Percentiles rank a stretch among this genome's conserved stretches.
phyloP scores from a whole-genome alignment of 1,140 invertebrate genomes.

The Drosophila bifasciata region DNA sequence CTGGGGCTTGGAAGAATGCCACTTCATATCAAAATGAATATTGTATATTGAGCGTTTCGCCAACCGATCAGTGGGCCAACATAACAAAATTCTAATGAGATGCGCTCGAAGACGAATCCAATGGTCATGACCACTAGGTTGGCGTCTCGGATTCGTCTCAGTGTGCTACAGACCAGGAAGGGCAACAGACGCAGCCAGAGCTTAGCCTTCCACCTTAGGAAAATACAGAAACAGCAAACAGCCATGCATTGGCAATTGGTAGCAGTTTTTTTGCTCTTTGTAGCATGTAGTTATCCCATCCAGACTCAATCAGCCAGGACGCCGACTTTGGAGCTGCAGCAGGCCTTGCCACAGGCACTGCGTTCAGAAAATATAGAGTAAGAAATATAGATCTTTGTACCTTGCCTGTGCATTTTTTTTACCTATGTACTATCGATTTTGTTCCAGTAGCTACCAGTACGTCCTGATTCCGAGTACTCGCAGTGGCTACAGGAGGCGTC shows the following conservation, averaged over 20 bases:
- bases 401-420: neutral
- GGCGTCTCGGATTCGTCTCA: constrained; percentile 23
- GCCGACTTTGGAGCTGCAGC: constrained; percentile 13
- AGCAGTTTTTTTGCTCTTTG: constrained; percentile 38
- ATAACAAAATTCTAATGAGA: constrained; percentile 46
- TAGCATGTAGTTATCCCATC: constrained; percentile 13
- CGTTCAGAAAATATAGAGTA: constrained; percentile 19
- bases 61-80: constrained; percentile 14
- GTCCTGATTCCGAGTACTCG: constrained; percentile 18
- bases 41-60: constrained; percentile 20
- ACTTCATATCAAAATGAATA: constrained; percentile 51
- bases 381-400: neutral
- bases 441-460: constrained; percentile 18
- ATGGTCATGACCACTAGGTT: constrained; percentile 47
- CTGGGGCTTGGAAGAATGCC: constrained; percentile 33
- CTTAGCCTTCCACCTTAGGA: neutral
- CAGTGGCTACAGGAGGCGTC: constrained; percentile 42
- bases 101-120: constrained; percentile 26
- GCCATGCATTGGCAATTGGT: constrained; percentile 47
- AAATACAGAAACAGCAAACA: neutral
- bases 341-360: constrained; percentile 25
- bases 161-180: constrained; percentile 32
- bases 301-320: constrained; percentile 26
- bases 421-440: neutral
- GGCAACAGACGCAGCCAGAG: constrained; percentile 13